Conservation (phyloP, 2,888 invertebrate species). For the Netelia inedita region DNA sequence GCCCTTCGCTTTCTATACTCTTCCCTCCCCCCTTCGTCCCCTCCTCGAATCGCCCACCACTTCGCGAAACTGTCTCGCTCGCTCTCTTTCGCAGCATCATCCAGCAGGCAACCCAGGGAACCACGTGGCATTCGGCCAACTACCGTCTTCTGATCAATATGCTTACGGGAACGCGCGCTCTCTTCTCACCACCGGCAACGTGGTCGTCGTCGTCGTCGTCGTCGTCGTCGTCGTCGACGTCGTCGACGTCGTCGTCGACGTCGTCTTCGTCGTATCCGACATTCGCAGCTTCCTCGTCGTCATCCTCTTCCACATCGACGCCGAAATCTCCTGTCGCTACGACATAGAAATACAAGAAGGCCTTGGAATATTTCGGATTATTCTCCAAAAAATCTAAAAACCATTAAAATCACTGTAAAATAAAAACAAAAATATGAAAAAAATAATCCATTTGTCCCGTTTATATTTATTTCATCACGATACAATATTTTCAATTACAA, state of each 20-base stretch:
- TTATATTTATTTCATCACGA: too few relatives aligned
- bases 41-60: background rate
- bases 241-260: constrained; percentile 38
- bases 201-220: constrained; percentile 60
- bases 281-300: constrained; percentile 32
- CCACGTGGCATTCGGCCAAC: constrained; percentile 85
- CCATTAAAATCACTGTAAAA: background rate
- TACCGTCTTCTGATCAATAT: constrained; percentile 85
- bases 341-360: background rate
- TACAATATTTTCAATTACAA: too few relatives aligned
- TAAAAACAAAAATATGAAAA: background rate
- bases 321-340: background rate
- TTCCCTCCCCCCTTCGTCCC: background rate
- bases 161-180: constrained; percentile 80
- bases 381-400: background rate
- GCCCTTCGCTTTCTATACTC: constrained; percentile 29
- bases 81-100: constrained; percentile 81
- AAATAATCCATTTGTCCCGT: too few relatives aligned
- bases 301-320: constrained; percentile 20
- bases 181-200: constrained; percentile 67
- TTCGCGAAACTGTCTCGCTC: constrained; percentile 20
- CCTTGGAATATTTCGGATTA: background rate
- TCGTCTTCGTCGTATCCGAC: constrained; percentile 40
- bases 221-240: constrained; percentile 42
- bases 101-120: constrained; percentile 67